phyloP scores from a whole-genome alignment of 2,888 invertebrate species.

The Xestoiulus laeticollis region DNA sequence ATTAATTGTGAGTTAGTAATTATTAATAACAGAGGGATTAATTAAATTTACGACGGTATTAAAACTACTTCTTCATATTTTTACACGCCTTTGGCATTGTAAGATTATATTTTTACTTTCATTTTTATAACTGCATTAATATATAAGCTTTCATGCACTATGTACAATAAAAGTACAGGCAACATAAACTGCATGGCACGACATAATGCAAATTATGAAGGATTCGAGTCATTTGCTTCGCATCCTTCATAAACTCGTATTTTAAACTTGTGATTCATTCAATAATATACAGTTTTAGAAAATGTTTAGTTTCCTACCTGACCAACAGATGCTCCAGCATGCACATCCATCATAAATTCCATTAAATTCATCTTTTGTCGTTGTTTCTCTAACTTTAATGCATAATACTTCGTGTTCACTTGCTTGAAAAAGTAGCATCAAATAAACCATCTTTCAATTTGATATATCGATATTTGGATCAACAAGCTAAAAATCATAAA shows the following conservation, averaged over 20 bases:
- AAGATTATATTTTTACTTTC: conserved; percentile 17
- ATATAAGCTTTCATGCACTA: not conserved
- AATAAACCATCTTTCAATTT: not conserved
- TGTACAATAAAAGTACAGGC: too few relatives aligned
- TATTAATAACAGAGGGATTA: conserved; percentile 23
- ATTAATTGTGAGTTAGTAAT: conserved; percentile 39
- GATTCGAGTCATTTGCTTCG: not conserved
- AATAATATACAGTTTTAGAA: not conserved
- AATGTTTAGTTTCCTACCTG: not conserved
- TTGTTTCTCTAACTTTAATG: not conserved
- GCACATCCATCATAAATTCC: not conserved
- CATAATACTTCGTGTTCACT: not conserved
- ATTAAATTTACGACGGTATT: conserved; percentile 35
- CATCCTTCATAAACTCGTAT: too few relatives aligned
- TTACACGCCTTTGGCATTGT: not conserved
- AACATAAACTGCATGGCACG: too few relatives aligned
- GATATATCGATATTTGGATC: not conserved
- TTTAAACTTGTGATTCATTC: too few relatives aligned
- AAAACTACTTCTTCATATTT: conserved; percentile 9
- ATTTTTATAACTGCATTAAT: not conserved
- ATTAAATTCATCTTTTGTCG: not conserved
- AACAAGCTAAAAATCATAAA: not conserved
- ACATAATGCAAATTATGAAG: not conserved
- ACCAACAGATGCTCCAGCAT: not conserved
- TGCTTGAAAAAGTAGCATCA: not conserved